phyloP scores from a whole-genome alignment of 2,888 invertebrate species.

The Cheilosia urbana region DNA sequence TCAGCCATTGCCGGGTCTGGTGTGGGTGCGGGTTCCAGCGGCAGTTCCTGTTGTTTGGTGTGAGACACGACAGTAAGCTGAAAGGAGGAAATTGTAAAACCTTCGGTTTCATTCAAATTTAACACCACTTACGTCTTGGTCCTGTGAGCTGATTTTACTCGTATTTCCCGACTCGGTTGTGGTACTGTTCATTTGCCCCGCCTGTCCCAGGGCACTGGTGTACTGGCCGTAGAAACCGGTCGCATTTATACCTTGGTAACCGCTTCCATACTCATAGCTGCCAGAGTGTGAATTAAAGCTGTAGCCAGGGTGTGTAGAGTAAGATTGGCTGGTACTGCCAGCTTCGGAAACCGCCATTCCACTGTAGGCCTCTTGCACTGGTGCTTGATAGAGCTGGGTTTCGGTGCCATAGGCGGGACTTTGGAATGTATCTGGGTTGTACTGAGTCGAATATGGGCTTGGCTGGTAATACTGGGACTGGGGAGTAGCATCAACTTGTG shows the following conservation, averaged over 20 bases:
- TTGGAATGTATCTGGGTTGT: constrained; percentile 66
- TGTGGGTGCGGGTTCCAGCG: constrained; percentile 18
- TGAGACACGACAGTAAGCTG: constrained; percentile 81
- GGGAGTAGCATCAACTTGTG: background rate
- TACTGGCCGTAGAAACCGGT: constrained; percentile 80
- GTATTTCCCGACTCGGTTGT: constrained; percentile 81
- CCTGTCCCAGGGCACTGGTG: constrained; percentile 77
- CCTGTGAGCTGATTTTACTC: constrained; percentile 78
- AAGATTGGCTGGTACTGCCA: constrained; percentile 20
- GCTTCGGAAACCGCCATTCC: constrained; percentile 35
- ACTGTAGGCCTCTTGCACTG: constrained; percentile 32
- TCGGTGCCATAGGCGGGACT: constrained; percentile 16
- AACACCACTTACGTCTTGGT: constrained; percentile 79
- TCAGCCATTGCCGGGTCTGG: constrained; percentile 47
- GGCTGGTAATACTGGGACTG: constrained; percentile 48
- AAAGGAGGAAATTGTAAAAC: constrained; percentile 1
- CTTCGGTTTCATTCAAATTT: background rate
- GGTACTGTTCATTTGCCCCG: constrained; percentile 76
- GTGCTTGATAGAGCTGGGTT: constrained; percentile 26
- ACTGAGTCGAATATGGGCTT: constrained; percentile 46
- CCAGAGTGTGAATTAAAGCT: constrained; percentile 86
- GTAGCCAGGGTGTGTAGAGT: constrained; percentile 86
- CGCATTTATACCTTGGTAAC: constrained; percentile 84
- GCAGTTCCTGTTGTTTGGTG: constrained; percentile 77
- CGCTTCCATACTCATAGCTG: constrained; percentile 87